Conservation (phyloP, 2,797 vertebrate species). For the Botia almorhae region DNA sequence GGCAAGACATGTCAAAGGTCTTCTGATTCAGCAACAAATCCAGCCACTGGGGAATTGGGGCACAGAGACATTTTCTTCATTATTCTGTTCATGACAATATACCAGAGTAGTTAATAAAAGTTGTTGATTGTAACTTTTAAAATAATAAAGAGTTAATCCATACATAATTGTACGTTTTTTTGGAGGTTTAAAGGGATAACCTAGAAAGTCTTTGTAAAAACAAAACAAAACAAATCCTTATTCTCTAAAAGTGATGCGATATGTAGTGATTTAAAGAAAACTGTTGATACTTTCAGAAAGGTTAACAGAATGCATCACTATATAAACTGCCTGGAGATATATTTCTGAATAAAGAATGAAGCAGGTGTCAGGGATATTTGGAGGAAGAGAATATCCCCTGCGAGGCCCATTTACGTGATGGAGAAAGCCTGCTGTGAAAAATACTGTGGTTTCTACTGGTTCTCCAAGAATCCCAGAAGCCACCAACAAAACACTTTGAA, state of each 20-base stretch:
- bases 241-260: constrained; percentile 65
- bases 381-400: constrained; percentile 69
- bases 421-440: constrained; percentile 84
- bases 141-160: too few relatives aligned
- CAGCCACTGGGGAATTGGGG: constrained; percentile 59
- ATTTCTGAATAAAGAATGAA: constrained; percentile 80
- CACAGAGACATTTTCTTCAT: constrained; percentile 26
- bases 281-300: constrained; percentile 74
- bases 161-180: constrained; percentile 60
- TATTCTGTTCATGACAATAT: constrained; percentile 1
- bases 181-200: constrained; percentile 8
- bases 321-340: constrained; percentile 79
- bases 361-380: constrained; percentile 52
- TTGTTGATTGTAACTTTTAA: neutral
- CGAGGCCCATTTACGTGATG: constrained; percentile 77
- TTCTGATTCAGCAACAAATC: constrained; percentile 70
- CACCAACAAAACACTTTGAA: constrained; percentile 83
- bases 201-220: neutral
- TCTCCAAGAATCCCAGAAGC: constrained; percentile 81
- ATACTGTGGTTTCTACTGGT: constrained; percentile 82
- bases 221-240: neutral
- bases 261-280: constrained; percentile 79
- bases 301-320: constrained; percentile 75
- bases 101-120: constrained; percentile 42
- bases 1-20: constrained; percentile 74